phyloP scores from a whole-genome alignment of 2,797 vertebrate genomes.

The Eidolon dupreanum region DNA sequence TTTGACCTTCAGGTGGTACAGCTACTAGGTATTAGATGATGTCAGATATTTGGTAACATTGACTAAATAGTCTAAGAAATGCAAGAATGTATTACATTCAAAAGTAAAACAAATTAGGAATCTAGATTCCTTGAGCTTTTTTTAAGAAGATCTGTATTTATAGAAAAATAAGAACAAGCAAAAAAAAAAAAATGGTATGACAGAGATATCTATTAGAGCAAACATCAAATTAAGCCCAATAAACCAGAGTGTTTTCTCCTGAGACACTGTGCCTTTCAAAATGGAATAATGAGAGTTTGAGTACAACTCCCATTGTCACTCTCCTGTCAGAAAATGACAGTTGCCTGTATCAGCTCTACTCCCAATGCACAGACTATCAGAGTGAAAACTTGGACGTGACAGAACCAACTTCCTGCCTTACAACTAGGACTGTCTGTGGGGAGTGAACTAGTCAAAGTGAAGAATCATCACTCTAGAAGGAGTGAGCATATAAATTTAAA shows the following conservation, averaged over 20 bases:
- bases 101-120: neutral
- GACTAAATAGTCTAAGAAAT: neutral
- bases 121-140: neutral
- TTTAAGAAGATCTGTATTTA: neutral
- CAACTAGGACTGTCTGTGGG: neutral
- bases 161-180: neutral
- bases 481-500: neutral
- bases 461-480: neutral
- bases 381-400: constrained; percentile 6
- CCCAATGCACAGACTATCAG: neutral
- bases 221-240: constrained; percentile 26
- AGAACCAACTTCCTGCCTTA: neutral
- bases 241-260: neutral
- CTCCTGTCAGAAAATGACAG: constrained; percentile 44
- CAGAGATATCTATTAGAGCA: constrained; percentile 17
- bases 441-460: neutral
- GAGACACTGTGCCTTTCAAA: neutral
- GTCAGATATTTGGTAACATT: neutral
- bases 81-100: neutral
- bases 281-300: neutral
- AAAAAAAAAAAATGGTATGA: neutral
- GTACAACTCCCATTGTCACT: neutral
- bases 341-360: neutral
- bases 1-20: neutral
- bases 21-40: neutral